Base-by-base conservation (phyloP, 2,113 vertebrate species). In the Nibea coibor region DNA sequence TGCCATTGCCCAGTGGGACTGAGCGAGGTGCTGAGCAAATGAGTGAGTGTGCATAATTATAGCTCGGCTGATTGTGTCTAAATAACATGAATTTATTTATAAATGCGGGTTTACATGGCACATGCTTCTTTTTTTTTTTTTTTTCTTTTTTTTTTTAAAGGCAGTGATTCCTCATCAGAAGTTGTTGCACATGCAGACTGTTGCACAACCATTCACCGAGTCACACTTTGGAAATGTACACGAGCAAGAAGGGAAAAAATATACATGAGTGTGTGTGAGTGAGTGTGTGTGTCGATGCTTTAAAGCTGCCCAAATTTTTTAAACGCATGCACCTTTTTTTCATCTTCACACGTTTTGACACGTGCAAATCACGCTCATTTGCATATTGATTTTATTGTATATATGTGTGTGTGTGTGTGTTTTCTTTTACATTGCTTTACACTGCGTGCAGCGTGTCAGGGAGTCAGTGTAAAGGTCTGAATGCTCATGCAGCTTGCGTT, bases 11-110 rank as follows among this genome's bases (percentile, higher is more conserved):
- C 91, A 81, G 54, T 90, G 91, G 88, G 92, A 91, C 78, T n/a
- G 35, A 43, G 75, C n/a, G 78, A 84, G 85, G 87, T 86, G 81
- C 86, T 80, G 86, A 89, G 86, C 82, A 92, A 90, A 93, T 83
- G 84, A 86, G 80, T 82, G 87, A 90, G 88, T 87, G 93, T 89
- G 87, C 84, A 93, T 89, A 93, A 93, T 93, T 93, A 92, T 45
- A 89, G 86, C 79, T 62, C 17, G 78, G 85, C 66, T 88, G 61
- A 92, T 87, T 87, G 88, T 87, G 81, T 89, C 71, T 76, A 93
- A 92, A 93, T 86, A 84, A 86, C 85, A 90, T 81, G 57, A 92
- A 91, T 91, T 87, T 87, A 92, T 91, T 91, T 92, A 89, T 86
- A 91, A 93, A 91, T 72, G 82, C 56, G 67, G 63, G 68, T 88